A percentile compares a stretch with the other conserved stretches of the same genome.
phyloP scores from a whole-genome alignment of 1,140 invertebrate species.

The Calliopsis andreniformis region DNA sequence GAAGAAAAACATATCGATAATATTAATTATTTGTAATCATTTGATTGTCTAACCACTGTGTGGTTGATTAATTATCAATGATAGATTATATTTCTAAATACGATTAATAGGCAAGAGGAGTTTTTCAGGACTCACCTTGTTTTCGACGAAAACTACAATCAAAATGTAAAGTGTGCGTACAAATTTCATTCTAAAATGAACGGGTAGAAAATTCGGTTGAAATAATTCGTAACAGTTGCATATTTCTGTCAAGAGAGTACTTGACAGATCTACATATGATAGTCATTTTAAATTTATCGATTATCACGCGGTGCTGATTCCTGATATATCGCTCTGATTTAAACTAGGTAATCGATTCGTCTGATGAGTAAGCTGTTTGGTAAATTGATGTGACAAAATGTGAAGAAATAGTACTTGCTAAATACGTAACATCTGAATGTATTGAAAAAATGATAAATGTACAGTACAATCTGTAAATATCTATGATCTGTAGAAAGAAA shows the following conservation, averaged over 20 bases:
- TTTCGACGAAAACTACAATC: constrained; percentile 7
- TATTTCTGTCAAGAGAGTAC: neutral
- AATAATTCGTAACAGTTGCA: constrained; percentile 3
- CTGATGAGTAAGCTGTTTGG: neutral
- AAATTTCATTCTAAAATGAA: constrained; percentile 21
- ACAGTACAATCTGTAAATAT: too few relatives aligned
- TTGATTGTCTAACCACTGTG: neutral
- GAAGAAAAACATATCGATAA: neutral
- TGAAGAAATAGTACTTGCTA: too few relatives aligned
- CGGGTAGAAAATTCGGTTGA: neutral
- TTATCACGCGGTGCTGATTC: too few relatives aligned
- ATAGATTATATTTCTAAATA: neutral
- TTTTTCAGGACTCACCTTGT: constrained; percentile 19
- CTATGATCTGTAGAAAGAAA: too few relatives aligned
- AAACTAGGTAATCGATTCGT: too few relatives aligned
- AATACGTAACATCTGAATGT: neutral
- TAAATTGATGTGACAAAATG: too few relatives aligned
- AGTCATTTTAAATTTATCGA: constrained; percentile 9
- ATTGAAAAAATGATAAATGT: too few relatives aligned
- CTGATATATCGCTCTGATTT: too few relatives aligned
- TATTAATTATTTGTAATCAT: neutral
- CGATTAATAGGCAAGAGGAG: neutral
- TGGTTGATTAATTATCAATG: too few relatives aligned
- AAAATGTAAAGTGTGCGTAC: constrained; percentile 29
- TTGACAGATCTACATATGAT: neutral